Base-by-base conservation (phyloP, 2,797 vertebrate species). In the Mallotus villosus region DNA sequence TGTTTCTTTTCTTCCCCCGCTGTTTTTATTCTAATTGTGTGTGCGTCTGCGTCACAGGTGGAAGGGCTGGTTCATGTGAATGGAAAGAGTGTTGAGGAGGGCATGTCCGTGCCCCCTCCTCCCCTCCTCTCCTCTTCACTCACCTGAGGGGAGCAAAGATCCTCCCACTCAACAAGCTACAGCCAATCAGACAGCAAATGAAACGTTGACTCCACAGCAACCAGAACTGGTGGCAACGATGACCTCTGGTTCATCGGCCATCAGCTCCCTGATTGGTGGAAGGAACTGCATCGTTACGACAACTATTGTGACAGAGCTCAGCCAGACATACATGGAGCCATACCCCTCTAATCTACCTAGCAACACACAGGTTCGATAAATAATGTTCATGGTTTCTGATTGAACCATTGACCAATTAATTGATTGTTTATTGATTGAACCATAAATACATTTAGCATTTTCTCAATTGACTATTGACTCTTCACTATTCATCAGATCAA, bases 11-110 rank as follows among this genome's bases (percentile, higher is more conserved):
- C 12, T 41, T 11, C 12, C 37, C 41, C 9, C 2, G 12, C 3
- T 14, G 11, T 59, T 9, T 22, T 59, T 59, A n/a, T 59, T 21
- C 55, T 46, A 46, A 46, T 46, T 70, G 19, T 73, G 0, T 78
- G 17, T 41, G 68, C 1, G 19, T 73, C 0, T 78, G 17, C 32
- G 69, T 2, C 27, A 79, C 73, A 91, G 87, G 78, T 85, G 81
- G 96, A 97, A 60, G 94, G 95, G 68, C 92, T 95, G 83, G 87
- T 95, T 86, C 95, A 92, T 70, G 66, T 97, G 75, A 98, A 96
- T 19, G 95, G 96, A 85, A 95, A 90, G 19, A 22, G 22, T 0
- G 84, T 81, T 0, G 85, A 87, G 70, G 77, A 84, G 41, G 17
- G 53, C 8, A 2, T 25, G 19, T 37, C 80, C 22, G 32, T 46